Evolutionary conservation across 2,888 invertebrate species (phyloP), one percentile per base, ranked within the genome.

Genomic region (Xestia xanthographa): DNA sequence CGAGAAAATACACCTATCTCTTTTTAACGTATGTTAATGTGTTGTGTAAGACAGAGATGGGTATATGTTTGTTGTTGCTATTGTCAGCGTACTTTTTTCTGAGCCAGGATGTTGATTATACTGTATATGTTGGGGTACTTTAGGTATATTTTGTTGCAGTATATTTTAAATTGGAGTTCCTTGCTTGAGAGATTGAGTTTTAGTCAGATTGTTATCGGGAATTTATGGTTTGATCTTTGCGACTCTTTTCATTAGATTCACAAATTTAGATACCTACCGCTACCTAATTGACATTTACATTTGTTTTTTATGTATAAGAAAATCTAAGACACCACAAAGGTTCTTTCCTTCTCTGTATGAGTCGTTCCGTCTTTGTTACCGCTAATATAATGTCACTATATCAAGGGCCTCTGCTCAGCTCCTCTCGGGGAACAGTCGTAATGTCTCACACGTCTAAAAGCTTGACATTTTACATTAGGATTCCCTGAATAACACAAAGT

Each of bases 41-140:
- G 26, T 69, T 75, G 71, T 72, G 91, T 75, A 41, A 56, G 89
- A 92, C 48, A 72, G 90, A 85, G 93, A 91, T 65, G 78, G 82
- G 5, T 70, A 41, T 82, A 90, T 80, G 81, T 89, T 80, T 76
- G 70, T 75, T 69, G 67, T 72, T 86, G 75, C 79, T 83, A 80
- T 88, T 83, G 73, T 80, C 45, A 83, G 90, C 85, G 87, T 89
- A 82, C 85, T 88, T 90, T 91, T 92, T 92, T 92, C 53, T 89
- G 85, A 85, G 83, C 71, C 83, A 85, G 89, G 88, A 86, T 87
- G 86, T 83, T 76, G n/a, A 5, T 4, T 71, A 65, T 75, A 85
- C 34, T 66, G 43, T 84, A 74, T 83, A 84, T 84, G 85, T 75
- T 29, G 72, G 50, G n/a, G 1, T 38, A 43, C 38, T 74, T 82